Percentiles rank a stretch among this genome's conserved stretches.
Conservation (phyloP, 2,797 vertebrate species). For the Ctenosaura bakeri region DNA sequence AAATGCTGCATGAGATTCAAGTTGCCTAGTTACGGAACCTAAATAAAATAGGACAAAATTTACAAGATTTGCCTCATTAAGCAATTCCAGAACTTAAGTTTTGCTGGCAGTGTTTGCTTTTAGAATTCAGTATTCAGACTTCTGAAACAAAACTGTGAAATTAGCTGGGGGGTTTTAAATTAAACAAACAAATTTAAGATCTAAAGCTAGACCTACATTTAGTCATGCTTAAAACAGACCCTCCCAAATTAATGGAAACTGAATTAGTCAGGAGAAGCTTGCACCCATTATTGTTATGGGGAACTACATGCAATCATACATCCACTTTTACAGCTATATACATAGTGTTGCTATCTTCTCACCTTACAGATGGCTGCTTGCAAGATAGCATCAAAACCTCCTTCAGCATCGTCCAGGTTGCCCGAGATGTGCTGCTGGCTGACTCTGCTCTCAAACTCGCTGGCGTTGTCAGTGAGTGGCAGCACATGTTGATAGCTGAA, state of each 20-base stretch:
- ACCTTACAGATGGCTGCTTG: conserved; percentile 85
- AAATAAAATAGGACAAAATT: background rate
- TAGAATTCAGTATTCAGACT: background rate
- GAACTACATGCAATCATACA: background rate
- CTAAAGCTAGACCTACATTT: background rate
- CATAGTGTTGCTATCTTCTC: background rate
- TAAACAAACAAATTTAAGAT: background rate
- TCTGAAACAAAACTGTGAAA: background rate
- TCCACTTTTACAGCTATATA: background rate
- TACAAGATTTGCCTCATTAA: background rate
- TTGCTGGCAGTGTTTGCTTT: background rate
- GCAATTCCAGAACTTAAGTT: background rate
- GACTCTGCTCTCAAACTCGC: conserved; percentile 79
- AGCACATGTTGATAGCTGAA: conserved; percentile 83
- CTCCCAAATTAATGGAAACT: background rate
- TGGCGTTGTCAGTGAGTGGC: conserved; percentile 75
- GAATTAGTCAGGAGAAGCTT: background rate
- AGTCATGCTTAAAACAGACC: background rate
- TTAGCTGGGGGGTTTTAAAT: background rate
- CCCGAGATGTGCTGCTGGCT: conserved; percentile 82
- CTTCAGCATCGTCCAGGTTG: conserved; percentile 83
- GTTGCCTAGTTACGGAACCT: background rate
- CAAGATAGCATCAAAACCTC: conserved; percentile 86
- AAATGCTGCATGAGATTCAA: background rate
- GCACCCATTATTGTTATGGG: no score